Evolutionary conservation across 2,888 invertebrate genomes (phyloP).

Genomic region (Candidula unifasciata): DNA sequence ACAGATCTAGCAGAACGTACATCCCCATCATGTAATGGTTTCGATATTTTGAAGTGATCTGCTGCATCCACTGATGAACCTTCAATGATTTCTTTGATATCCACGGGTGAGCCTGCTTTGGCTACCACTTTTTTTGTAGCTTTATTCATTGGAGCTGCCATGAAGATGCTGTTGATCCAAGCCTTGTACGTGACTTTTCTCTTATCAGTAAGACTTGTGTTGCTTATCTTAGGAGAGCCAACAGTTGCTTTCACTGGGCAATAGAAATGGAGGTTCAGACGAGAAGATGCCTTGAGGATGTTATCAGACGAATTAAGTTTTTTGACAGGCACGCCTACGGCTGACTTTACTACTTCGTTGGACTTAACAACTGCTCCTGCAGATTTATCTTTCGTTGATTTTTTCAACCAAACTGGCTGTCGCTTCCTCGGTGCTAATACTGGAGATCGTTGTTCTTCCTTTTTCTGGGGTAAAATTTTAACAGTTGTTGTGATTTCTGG

Average conservation of each 20-base stretch:
- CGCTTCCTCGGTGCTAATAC: slow-evolving; percentile 19
- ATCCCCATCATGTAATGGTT: background rate
- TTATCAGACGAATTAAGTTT: slow-evolving; percentile 7
- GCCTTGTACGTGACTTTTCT: background rate
- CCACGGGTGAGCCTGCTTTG: slow-evolving; percentile 37
- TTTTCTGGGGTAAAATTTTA: background rate
- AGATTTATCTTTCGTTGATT: background rate
- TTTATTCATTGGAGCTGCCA: slow-evolving; percentile 24
- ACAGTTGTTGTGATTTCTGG: background rate
- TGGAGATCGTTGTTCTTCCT: background rate
- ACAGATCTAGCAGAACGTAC: slow-evolving; percentile 32
- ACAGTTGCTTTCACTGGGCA: slow-evolving; percentile 13
- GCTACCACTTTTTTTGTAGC: slow-evolving; percentile 12
- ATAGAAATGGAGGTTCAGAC: slow-evolving; percentile 18
- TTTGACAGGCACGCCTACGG: background rate
- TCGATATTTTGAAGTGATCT: background rate
- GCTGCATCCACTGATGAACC: slow-evolving; percentile 42
- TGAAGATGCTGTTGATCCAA: slow-evolving; percentile 22
- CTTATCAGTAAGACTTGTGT: background rate
- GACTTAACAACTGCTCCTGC: background rate
- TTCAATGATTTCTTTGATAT: slow-evolving; percentile 46
- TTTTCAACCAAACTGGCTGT: slow-evolving; percentile 40
- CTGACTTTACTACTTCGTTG: background rate
- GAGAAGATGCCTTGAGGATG: background rate
- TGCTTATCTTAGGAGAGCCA: slow-evolving; percentile 18